Evolutionary conservation across 2,888 invertebrate species (phyloP), one percentile per base, ranked within the genome.

Genomic region (Adineta ricciae): DNA sequence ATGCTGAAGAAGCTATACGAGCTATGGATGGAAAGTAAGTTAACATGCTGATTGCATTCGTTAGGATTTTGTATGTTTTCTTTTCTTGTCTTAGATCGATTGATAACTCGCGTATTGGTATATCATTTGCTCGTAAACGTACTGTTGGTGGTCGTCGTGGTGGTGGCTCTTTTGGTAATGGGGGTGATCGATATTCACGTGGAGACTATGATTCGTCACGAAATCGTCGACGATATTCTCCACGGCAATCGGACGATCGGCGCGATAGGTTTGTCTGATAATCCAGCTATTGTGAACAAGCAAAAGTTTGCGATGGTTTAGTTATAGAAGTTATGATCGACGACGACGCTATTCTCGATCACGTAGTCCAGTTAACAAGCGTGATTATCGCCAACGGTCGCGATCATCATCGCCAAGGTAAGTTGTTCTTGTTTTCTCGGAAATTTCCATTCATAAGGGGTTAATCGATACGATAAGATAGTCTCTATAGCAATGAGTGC

Each of bases 1-100:
- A 92, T 88, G 92, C 92, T 92, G 93, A 94, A 90, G 94, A 93
- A 91, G 93, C 94, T 91, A 93, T 94, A 92, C 93, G 93, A 88
- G 94, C 94, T 91, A 94, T 94, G 92, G 93, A 94, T 91, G 93
- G 93, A 90, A 93, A 93, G 92, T 92, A 91, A 91, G 92, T 89
- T n/a, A 11, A 38, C 38, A 41, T 8, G 14, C 4, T 32, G 11
- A 46, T 21, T 27, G 4, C 5, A 73, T 21, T 38, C 21, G n/a
- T n/a, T n/a, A n/a, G n/a, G n/a, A n/a, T n/a, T n/a, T n/a, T n/a
- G n/a, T n/a, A n/a, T n/a, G n/a, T n/a, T n/a, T n/a, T n/a, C n/a
- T n/a, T n/a, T n/a, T n/a, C n/a, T n/a, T n/a, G n/a, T n/a, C 9
- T 9, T 78, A 78, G 78, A 41, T 41, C 8, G 2, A 78, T 78